A percentile compares a stretch with the other conserved stretches of the same genome.
These are phyloP conservation scores for Drosophila sproati DNA, from an alignment of 1,140 invertebrate genomes.

Conservation along the genomic window DNA sequence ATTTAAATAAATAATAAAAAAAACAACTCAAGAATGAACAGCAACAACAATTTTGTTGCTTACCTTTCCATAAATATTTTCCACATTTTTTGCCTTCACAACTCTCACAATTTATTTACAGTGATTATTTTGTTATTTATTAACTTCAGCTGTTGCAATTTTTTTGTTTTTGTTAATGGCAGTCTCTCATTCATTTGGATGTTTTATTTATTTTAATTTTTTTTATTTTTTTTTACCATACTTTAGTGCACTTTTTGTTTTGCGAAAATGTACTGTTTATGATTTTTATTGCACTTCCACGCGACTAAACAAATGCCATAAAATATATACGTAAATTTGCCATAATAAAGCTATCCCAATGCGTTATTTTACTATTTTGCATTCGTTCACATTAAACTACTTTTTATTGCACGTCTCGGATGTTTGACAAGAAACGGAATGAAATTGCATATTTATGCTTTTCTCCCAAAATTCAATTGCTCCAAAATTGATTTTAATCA, in stretches of 20 bases:
- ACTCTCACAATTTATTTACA: constrained; percentile 41
- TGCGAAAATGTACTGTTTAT: constrained; percentile 54
- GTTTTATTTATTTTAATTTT: constrained; percentile 12
- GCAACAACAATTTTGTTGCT: constrained; percentile 40
- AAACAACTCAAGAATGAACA: constrained; percentile 47
- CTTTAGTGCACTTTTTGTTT: constrained; percentile 37
- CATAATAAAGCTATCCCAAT: constrained; percentile 47
- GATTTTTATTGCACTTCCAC: constrained; percentile 75
- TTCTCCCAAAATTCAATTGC: not conserved
- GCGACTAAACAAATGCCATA: constrained; percentile 71
- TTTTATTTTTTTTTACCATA: constrained; percentile 18
- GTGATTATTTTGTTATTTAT: constrained; percentile 57
- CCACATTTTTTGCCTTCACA: constrained; percentile 9
- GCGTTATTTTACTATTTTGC: constrained; percentile 41
- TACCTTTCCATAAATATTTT: constrained; percentile 40
- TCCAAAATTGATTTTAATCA: not conserved
- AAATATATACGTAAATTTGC: constrained; percentile 60
- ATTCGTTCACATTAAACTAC: constrained; percentile 49
- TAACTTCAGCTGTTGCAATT: constrained; percentile 22
- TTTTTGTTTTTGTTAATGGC: not conserved
- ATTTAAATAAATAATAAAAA: constrained; percentile 22
- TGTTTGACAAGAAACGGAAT: not conserved
- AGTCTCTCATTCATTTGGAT: constrained; percentile 18
- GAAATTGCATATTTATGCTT: constrained; percentile 21
- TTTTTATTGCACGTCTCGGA: constrained; percentile 17